These are phyloP conservation scores for Conistra vaccinii DNA, from an alignment of 2,888 invertebrate species.

Conservation along the genomic window DNA sequence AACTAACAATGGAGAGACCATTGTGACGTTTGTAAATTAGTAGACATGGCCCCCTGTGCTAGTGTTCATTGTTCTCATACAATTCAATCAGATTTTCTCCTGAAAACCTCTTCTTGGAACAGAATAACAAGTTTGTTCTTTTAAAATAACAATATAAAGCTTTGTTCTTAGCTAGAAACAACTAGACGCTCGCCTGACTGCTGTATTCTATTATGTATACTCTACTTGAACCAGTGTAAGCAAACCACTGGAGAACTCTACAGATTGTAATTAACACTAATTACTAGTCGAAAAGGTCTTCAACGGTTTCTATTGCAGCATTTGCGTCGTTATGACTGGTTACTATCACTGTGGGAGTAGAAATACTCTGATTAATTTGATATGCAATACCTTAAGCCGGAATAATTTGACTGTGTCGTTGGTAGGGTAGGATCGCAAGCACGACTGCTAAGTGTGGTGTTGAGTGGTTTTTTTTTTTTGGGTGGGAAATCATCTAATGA, in stretches of 20 bases:
- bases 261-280: conserved; percentile 16
- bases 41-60: too few relatives aligned
- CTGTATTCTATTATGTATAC: neutral
- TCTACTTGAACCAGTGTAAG: conserved; percentile 3
- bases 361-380: neutral
- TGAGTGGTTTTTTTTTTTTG: too few relatives aligned
- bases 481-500: too few relatives aligned
- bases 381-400: neutral
- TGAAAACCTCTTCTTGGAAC: neutral
- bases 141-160: neutral
- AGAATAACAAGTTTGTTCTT: conserved; percentile 2
- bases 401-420: neutral
- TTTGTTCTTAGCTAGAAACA: neutral
- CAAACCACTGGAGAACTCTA: neutral
- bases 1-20: too few relatives aligned
- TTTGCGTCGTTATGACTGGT: neutral
- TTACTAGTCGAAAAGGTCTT: conserved; percentile 1
- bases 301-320: conserved; percentile 7
- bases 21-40: too few relatives aligned
- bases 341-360: neutral
- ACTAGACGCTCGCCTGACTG: neutral
- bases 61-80: neutral
- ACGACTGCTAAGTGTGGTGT: neutral
- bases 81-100: neutral
- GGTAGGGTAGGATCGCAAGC: too few relatives aligned